A percentile compares a stretch with the other conserved stretches of the same genome.
Conservation (phyloP, 2,797 vertebrate species). For the Eptatretus atami region DNA sequence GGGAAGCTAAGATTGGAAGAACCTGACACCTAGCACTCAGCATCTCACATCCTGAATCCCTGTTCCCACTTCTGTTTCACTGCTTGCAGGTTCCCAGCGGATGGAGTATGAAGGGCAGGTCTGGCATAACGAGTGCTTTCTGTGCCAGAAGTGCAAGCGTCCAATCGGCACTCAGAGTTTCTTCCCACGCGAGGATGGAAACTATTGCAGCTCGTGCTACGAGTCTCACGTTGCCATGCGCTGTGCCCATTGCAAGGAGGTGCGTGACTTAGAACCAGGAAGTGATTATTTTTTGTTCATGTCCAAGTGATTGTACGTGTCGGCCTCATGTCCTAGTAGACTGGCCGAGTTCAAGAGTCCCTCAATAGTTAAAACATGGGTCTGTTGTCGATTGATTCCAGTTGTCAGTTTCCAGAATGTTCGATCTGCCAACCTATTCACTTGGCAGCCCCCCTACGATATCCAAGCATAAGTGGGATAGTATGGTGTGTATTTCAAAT, state of each 20-base stretch:
- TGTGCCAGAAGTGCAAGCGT: not conserved
- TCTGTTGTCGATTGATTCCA: not conserved
- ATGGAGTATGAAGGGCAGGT: not conserved
- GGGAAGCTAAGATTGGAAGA: not conserved
- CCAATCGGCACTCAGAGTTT: constrained; percentile 3
- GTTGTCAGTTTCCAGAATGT: not conserved
- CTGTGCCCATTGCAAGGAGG: not conserved
- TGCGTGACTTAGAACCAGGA: not conserved
- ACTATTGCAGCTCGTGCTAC: constrained; percentile 4
- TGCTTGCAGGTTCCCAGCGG: not conserved
- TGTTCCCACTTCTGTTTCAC: not conserved
- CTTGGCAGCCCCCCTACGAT: no score
- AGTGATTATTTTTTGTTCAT: not conserved
- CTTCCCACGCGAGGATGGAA: constrained; percentile 1
- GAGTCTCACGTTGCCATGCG: not conserved
- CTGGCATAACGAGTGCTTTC: not conserved
- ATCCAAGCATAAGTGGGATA: no score
- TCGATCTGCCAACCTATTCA: no score
- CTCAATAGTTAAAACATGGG: not conserved
- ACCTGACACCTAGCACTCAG: not conserved
- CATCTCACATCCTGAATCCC: not conserved
- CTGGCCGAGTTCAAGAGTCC: no score
- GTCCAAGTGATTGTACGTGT: no score
- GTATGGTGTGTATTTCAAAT: no score
- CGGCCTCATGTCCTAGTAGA: no score